These are phyloP conservation scores for Nothocercus julius DNA, from an alignment of 2,113 vertebrate species.

Conservation along the genomic window DNA sequence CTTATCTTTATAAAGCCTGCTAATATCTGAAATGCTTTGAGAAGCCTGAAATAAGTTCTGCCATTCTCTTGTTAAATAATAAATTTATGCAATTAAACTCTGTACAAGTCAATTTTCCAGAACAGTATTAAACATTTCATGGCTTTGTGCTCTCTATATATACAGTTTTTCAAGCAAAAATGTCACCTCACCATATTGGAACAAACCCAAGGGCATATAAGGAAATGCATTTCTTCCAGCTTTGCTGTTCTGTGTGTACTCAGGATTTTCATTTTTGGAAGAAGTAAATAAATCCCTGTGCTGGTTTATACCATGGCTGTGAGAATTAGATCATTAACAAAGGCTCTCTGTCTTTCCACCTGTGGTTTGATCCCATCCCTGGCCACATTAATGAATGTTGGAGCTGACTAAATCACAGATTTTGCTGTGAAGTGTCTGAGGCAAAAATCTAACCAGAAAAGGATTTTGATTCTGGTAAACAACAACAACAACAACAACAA, in stretches of 20 bases:
- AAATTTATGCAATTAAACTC: conserved; percentile 39
- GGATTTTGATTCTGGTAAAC: not conserved
- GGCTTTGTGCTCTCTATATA: conserved; percentile 46
- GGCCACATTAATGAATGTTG: not conserved
- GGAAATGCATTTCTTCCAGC: conserved; percentile 30
- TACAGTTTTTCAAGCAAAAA: conserved; percentile 8
- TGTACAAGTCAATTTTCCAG: conserved; percentile 43
- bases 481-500: not conserved
- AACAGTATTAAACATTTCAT: conserved; percentile 49
- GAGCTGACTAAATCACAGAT: not conserved
- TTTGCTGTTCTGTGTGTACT: conserved; percentile 50
- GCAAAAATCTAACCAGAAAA: not conserved
- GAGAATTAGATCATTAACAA: conserved; percentile 46
- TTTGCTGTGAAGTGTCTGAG: not conserved
- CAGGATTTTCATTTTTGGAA: conserved; percentile 49
- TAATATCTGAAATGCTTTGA: conserved; percentile 63
- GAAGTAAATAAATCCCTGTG: conserved; percentile 51
- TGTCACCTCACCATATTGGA: not conserved
- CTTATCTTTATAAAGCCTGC: conserved; percentile 53
- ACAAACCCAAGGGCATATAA: not conserved
- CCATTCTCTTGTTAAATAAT: conserved; percentile 62
- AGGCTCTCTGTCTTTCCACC: not conserved
- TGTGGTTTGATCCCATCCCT: not conserved
- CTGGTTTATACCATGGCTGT: conserved; percentile 13
- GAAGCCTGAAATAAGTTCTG: conserved; percentile 56